phyloP scores from a whole-genome alignment of 2,888 invertebrate species.

The Mimachlamys varia region DNA sequence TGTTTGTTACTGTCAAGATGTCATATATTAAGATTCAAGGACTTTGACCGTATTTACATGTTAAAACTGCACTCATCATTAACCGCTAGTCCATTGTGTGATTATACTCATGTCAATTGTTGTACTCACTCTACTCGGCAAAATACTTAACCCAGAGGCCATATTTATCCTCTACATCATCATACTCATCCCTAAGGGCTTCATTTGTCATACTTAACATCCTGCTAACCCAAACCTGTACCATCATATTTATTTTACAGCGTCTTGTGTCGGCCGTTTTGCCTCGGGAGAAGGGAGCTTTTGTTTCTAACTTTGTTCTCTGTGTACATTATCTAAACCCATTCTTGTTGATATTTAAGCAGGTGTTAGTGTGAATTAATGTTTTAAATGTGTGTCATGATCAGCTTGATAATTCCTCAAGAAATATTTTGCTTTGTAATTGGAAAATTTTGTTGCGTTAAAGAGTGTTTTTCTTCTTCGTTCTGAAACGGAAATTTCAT shows the following conservation, averaged over 20 bases:
- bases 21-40: neutral
- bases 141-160: neutral
- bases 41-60: neutral
- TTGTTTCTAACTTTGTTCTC: neutral
- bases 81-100: neutral
- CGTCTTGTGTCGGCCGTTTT: neutral
- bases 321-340: slow-evolving; percentile 24
- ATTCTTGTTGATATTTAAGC: neutral
- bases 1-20: neutral
- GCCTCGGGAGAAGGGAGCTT: slow-evolving; percentile 23
- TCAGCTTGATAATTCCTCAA: neutral
- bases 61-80: slow-evolving; percentile 10
- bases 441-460: neutral
- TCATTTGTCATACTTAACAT: neutral
- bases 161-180: neutral
- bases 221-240: neutral
- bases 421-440: neutral
- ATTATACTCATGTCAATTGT: neutral
- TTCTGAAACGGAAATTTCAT: neutral
- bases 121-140: neutral
- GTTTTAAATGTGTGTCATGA: neutral
- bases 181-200: neutral
- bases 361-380: neutral
- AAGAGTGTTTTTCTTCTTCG: neutral
- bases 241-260: slow-evolving; percentile 28